Percentiles rank a stretch among this genome's conserved stretches.
These are phyloP conservation scores for Hoplodrina ambigua DNA, from an alignment of 2,888 invertebrate species.

Conservation along the genomic window DNA sequence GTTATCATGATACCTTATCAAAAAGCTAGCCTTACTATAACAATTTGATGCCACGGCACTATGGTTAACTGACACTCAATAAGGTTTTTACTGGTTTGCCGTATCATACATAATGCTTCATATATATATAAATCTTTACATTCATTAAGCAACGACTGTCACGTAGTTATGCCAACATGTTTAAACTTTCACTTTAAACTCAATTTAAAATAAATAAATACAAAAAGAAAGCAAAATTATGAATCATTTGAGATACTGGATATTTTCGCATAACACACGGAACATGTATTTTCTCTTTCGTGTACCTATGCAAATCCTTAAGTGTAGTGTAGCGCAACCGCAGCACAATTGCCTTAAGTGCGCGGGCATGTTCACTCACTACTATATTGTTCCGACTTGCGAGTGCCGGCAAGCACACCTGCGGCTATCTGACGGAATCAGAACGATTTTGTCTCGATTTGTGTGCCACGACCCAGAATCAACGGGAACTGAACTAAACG, in stretches of 20 bases:
- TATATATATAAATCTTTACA: constrained; percentile 22
- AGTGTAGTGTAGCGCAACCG: constrained; percentile 27
- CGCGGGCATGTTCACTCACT: constrained; percentile 37
- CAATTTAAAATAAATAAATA: constrained; percentile 79
- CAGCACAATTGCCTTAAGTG: constrained; percentile 45
- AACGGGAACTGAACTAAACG: constrained; percentile 76
- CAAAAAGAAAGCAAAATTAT: constrained; percentile 81
- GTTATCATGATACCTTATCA: constrained; percentile 28
- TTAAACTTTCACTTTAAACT: constrained; percentile 83
- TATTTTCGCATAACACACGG: constrained; percentile 67
- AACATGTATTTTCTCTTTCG: constrained; percentile 80
- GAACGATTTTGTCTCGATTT: constrained; percentile 71
- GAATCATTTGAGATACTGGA: constrained; percentile 74
- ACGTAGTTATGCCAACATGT: constrained; percentile 73
- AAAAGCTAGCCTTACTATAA: constrained; percentile 4
- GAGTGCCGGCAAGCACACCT: constrained; percentile 60
- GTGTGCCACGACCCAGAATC: constrained; percentile 83
- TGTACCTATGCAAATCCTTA: constrained; percentile 59
- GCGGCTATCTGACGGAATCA: constrained; percentile 60
- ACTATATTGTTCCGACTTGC: constrained; percentile 22
- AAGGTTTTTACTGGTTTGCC: constrained; percentile 18
- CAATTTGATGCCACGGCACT: constrained; percentile 4
- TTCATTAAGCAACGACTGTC: constrained; percentile 63
- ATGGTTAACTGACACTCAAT: neutral
- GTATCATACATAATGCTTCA: neutral